Conservation (phyloP, 2,113 vertebrate species). For the Pseudonaja textilis region DNA sequence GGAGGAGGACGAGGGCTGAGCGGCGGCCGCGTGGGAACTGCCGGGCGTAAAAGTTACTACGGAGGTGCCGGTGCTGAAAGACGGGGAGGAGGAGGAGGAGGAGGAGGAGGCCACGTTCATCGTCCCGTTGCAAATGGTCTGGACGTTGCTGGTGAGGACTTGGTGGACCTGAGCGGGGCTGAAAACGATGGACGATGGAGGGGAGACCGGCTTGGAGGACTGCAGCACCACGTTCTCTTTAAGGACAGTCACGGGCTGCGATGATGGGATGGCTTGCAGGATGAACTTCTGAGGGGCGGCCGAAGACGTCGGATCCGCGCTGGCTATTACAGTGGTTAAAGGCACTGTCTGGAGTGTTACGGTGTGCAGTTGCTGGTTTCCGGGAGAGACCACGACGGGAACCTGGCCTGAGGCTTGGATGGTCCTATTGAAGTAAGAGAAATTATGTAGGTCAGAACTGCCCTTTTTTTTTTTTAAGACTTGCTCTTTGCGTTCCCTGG, state of each 20-base stretch:
- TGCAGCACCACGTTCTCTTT: constrained; percentile 79
- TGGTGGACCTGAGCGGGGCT: constrained; percentile 74
- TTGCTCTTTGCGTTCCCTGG: background rate
- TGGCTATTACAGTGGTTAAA: constrained; percentile 80
- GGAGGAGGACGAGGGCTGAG: constrained; percentile 61
- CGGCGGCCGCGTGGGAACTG: constrained; percentile 69
- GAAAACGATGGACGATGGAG: constrained; percentile 70
- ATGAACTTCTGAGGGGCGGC: constrained; percentile 76
- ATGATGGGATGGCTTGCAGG: constrained; percentile 80
- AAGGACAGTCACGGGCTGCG: constrained; percentile 78
- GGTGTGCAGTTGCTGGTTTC: constrained; percentile 75
- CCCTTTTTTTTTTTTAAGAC: background rate
- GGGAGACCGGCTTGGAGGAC: constrained; percentile 67
- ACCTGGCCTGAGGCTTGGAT: constrained; percentile 74
- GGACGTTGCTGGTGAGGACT: constrained; percentile 70
- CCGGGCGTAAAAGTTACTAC: constrained; percentile 75
- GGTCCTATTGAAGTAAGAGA: constrained; percentile 65
- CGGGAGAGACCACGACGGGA: constrained; percentile 79
- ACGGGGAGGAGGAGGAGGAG: constrained; percentile 61
- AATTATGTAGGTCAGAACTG: constrained; percentile 13
- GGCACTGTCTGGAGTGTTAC: constrained; percentile 84
- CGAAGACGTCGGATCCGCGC: constrained; percentile 71
- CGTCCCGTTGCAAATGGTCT: constrained; percentile 74
- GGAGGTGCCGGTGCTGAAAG: constrained; percentile 63
- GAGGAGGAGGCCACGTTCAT: constrained; percentile 62